Conservation (phyloP, 1,140 invertebrate species). For the Patella vulgata region DNA sequence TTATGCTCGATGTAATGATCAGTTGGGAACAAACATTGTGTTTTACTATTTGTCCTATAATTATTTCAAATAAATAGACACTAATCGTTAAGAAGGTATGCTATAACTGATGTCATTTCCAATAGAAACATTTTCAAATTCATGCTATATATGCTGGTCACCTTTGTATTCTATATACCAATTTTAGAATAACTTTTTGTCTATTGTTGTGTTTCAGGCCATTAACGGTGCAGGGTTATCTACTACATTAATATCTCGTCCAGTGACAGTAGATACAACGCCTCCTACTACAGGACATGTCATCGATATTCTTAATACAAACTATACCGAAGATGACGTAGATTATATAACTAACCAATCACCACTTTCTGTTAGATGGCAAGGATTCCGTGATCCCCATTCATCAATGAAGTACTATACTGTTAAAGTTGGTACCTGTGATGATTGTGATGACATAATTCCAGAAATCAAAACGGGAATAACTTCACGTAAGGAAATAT, state of each 20-base stretch:
- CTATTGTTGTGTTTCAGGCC: too few species aligned
- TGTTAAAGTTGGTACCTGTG: constrained; percentile 36
- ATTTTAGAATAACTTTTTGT: too few species aligned
- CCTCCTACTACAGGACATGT: constrained; percentile 34
- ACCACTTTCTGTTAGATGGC: constrained; percentile 22
- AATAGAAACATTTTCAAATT: too few species aligned
- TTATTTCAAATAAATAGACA: too few species aligned
- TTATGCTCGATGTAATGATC: too few species aligned
- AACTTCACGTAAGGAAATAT: constrained; percentile 9
- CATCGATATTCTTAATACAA: constrained; percentile 28
- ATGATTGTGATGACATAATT: constrained; percentile 33
- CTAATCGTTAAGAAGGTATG: too few species aligned
- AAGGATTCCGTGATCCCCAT: constrained; percentile 32
- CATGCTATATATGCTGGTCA: too few species aligned
- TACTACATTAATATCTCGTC: constrained; percentile 26
- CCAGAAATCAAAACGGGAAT: constrained; percentile 24
- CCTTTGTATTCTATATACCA: too few species aligned
- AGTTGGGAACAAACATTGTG: too few species aligned
- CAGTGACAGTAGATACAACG: constrained; percentile 25
- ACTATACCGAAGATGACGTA: background rate
- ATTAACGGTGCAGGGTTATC: constrained; percentile 39
- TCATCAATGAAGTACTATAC: constrained; percentile 22
- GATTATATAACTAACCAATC: constrained; percentile 20
- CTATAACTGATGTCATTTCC: too few species aligned
- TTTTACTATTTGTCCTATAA: too few species aligned